phyloP scores from a whole-genome alignment of 2,113 vertebrate species.

The Reinhardtius hippoglossoides region DNA sequence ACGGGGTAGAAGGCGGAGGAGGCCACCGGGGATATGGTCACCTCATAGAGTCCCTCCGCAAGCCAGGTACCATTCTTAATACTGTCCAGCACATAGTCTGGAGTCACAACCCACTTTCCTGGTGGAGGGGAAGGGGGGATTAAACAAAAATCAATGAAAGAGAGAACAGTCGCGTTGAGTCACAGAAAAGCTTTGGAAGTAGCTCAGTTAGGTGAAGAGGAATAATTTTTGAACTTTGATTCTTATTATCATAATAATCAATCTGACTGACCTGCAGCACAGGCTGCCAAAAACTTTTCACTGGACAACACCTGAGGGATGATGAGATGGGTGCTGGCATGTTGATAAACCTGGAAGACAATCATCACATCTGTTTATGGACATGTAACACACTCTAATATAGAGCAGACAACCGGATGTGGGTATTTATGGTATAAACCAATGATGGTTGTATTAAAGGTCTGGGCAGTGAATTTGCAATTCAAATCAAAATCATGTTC shows the following conservation, averaged over 20 bases:
- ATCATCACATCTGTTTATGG: neutral
- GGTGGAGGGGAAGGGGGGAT: conserved; percentile 6
- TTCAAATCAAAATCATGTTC: neutral
- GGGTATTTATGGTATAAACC: too few relatives aligned
- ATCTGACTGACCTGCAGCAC: conserved; percentile 90
- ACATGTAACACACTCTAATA: neutral
- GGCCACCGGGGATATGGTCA: conserved; percentile 71
- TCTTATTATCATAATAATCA: neutral
- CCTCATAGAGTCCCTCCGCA: conserved; percentile 90
- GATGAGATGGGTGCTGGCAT: conserved; percentile 89
- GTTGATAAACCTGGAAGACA: conserved; percentile 86
- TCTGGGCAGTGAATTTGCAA: neutral
- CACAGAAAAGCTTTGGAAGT: neutral
- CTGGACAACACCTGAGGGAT: conserved; percentile 86
- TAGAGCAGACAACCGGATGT: too few relatives aligned
- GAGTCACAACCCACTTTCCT: conserved; percentile 97
- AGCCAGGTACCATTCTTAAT: conserved; percentile 91
- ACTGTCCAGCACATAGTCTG: conserved; percentile 93
- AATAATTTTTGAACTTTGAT: neutral
- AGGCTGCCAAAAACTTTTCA: conserved; percentile 94
- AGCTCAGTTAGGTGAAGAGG: neutral
- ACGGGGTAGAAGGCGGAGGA: conserved; percentile 63
- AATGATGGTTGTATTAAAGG: neutral
- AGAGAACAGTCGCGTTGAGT: neutral
- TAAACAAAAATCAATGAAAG: conserved; percentile 6